Evolutionary conservation across 1,140 invertebrate genomes (phyloP).

Genomic region (Orchestia grillus): DNA sequence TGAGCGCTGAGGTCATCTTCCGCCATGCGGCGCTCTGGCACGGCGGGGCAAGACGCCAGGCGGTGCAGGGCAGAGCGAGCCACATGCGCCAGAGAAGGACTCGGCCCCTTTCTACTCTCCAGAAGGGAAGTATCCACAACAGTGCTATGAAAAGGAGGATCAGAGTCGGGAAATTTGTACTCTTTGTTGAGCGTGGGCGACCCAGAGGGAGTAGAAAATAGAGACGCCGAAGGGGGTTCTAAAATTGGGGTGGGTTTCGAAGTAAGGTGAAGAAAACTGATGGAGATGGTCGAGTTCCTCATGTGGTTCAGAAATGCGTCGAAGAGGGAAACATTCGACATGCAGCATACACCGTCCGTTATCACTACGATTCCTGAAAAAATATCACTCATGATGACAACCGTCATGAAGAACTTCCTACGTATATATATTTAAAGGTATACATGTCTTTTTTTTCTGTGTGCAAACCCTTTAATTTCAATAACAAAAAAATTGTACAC

Average conservation of each 20-base stretch:
- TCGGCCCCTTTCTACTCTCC: background rate
- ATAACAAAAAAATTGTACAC: too few relatives aligned
- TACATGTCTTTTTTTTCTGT: too few relatives aligned
- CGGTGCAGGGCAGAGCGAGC: background rate
- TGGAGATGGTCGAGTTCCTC: slow-evolving; percentile 82
- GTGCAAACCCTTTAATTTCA: too few relatives aligned
- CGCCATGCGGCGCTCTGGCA: background rate
- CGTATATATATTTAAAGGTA: too few relatives aligned
- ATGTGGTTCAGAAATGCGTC: slow-evolving; percentile 83
- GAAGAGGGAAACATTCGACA: slow-evolving; percentile 81
- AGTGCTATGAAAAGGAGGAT: background rate
- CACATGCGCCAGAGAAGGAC: background rate
- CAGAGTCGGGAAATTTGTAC: slow-evolving; percentile 12
- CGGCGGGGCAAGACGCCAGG: slow-evolving; percentile 12
- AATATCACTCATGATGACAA: background rate
- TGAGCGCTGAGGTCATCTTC: background rate
- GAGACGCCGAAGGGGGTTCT: slow-evolving; percentile 68
- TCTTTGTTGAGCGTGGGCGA: background rate
- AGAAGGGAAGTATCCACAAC: background rate
- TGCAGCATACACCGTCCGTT: slow-evolving; percentile 85
- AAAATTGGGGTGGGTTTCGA: slow-evolving; percentile 78
- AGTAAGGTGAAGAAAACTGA: slow-evolving; percentile 85
- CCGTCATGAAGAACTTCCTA: too few relatives aligned
- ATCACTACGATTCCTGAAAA: slow-evolving; percentile 83
- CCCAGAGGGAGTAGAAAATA: slow-evolving; percentile 63